Base-by-base conservation (phyloP, 2,888 invertebrate genomes). In the Lepidocyrtoides sp. region DNA sequence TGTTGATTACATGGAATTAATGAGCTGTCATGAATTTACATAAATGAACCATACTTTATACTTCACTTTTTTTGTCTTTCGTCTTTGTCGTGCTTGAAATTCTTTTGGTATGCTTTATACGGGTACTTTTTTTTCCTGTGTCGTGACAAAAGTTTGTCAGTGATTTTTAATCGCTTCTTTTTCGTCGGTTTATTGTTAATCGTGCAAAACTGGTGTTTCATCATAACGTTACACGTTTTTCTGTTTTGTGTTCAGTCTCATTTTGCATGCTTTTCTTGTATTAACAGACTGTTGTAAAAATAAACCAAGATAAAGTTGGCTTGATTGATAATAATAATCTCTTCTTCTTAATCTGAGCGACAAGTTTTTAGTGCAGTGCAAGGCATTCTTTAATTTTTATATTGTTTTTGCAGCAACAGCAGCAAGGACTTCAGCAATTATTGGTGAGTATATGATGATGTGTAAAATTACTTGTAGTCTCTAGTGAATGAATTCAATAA, bases 371-470 rank as follows among this genome's bases (percentile, higher is more conserved):
- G 32, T 36, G 72, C 72, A 72, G 12, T n/a, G 48, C 48, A 54
- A 60, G 36, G 14, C 77, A 51, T 85, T 51, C 29, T 69, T 87
- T 77, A 87, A 87, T 87, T 77, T 87, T 87, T 77, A 54, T 91
- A 79, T 91, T 92, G 75, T 93, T 93, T 81, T 92, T 92, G 90
- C 92, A 94, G 94, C 94, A 95, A 92, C 98, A 98, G 96, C 98
- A 98, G 96, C 98, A 98, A 96, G 98, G 98, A 96, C 97, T 98
- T 95, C 98, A 98, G 96, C 98, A 98, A 96, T 97, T 98, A 96
- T 97, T 98, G 97, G 98, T 98, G 97, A 97, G 98, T 97, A 2
- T 60, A 48, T 79, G 41, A 79, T 79, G 79, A 77, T 77, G 75
- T 23, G 48, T n/a, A 54, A 54, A 54, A 54, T 1, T 10, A 79